Evolutionary conservation across 2,888 invertebrate species (phyloP), one percentile per base, ranked within the genome.

Genomic region (Drosophila kanekoi): DNA sequence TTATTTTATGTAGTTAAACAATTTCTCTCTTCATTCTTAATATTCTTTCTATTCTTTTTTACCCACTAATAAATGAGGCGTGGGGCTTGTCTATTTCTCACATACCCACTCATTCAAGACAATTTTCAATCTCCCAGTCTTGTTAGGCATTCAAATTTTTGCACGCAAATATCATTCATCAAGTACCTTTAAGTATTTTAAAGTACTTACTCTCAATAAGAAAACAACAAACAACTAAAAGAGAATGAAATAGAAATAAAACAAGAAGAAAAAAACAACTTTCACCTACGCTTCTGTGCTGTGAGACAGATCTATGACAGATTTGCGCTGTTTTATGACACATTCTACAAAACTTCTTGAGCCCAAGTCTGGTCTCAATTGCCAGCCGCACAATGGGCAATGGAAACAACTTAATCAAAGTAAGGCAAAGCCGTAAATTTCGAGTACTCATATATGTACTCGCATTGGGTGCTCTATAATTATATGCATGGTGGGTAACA

Each of bases 301-400:
- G 60, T 68, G 71, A 52, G 60, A 79, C 44, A 54, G 47, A 60
- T 79, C 14, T 75, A 33, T 38, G 54, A 37, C 61, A 62, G 72
- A 81, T 67, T 65, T 66, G 72, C 51, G 68, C 71, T 71, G 85
- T 53, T 79, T 82, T 79, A 71, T 74, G 86, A 82, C 80, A 85
- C 83, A 83, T 87, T 85, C 83, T 61, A 45, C 41, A 49, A 40
- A 51, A 66, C 57, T 58, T 41, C 20, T 47, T 14, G n/a, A 41
- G 41, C 56, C 48, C 33, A 38, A 41, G 47, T 54, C 60, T 65
- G 60, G 20, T 66, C 54, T 52, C 82, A 60, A 68, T 76, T 84
- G 81, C 66, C 72, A 62, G 59, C 63, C 37, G 43, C 37, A 51
- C 80, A 85, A 81, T 74, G 51, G 66, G 57, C 58, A 63, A 56